Evolutionary conservation across 2,113 vertebrate genomes (phyloP).

Genomic region (Tapirus terrestris): DNA sequence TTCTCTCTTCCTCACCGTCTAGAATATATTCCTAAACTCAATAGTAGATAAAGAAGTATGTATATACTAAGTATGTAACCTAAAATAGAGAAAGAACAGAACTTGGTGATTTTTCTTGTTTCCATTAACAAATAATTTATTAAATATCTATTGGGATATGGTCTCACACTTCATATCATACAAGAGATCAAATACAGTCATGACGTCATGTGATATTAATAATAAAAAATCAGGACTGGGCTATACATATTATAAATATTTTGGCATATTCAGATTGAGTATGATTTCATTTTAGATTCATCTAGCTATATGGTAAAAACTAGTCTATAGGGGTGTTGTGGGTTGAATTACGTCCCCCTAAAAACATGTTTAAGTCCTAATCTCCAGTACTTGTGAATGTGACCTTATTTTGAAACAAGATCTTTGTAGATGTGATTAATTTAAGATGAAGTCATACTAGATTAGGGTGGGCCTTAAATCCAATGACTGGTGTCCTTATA

Average conservation of each 20-base stretch:
- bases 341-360: not conserved
- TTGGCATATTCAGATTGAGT: not conserved
- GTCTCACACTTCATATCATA: not conserved
- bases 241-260: not conserved
- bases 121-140: not conserved
- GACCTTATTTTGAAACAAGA: not conserved
- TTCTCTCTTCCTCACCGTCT: not conserved
- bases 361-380: not conserved
- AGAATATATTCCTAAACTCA: not conserved
- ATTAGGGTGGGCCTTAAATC: not conserved
- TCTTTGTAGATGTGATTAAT: not conserved
- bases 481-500: not conserved
- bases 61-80: not conserved
- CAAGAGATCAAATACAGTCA: not conserved
- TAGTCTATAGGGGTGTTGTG: not conserved
- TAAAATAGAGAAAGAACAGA: not conserved
- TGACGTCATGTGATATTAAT: not conserved
- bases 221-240: not conserved
- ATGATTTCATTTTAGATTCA: not conserved
- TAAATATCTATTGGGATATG: not conserved
- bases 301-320: not conserved
- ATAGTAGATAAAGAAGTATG: not conserved
- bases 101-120: not conserved
- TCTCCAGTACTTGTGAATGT: not conserved
- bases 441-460: not conserved